Evolutionary conservation across 2,888 invertebrate species (phyloP), one percentile per base, ranked within the genome.

Genomic region (Tiphia femorata): DNA sequence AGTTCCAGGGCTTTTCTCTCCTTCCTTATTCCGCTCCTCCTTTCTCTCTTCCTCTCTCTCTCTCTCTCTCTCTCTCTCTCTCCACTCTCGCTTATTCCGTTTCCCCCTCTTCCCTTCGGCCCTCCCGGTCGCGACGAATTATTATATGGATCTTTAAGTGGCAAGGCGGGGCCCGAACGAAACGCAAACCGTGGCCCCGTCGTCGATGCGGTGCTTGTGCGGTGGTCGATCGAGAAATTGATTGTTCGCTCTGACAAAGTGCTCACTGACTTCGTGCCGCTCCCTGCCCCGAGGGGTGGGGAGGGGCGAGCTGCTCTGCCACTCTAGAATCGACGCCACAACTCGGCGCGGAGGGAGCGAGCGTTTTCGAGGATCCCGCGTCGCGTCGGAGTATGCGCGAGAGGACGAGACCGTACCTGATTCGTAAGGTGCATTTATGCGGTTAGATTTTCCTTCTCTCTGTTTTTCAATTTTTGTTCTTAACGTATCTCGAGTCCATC

Each of bases 161-260:
- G 57, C 58, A 57, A 43, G 42, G 35, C 52, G 44, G 41, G 56
- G 46, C 58, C 56, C 49, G 42, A 42, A 19, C 51, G 6, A 49
- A 42, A 41, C n/a, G n/a, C n/a, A n/a, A 44, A 46, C 33, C 23
- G 12, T 21, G 43, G 12, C 33, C 33, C 12, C 12, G 5, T 2
- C 33, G 33, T 3, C 33, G 54, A 46, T 33, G 29, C 27, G 43
- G 17, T 29, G 57, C 40, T 44, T 58, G 29, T 29, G 12, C 51
- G 52, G 51, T 52, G 63, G 14, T 58, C 68, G 75, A 76, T 78
- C 75, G 67, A 68, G 75, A 76, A 72, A 79, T 73, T 70, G 75
- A 79, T 78, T 78, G 76, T 79, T 77, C 71, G 64, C 67, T 64
- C 52, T 75, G 70, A 80, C 79, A 80, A 79, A 77, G 77, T 75